These are phyloP conservation scores for Tachycineta bicolor DNA, from an alignment of 2,113 vertebrate genomes.

Conservation along the genomic window DNA sequence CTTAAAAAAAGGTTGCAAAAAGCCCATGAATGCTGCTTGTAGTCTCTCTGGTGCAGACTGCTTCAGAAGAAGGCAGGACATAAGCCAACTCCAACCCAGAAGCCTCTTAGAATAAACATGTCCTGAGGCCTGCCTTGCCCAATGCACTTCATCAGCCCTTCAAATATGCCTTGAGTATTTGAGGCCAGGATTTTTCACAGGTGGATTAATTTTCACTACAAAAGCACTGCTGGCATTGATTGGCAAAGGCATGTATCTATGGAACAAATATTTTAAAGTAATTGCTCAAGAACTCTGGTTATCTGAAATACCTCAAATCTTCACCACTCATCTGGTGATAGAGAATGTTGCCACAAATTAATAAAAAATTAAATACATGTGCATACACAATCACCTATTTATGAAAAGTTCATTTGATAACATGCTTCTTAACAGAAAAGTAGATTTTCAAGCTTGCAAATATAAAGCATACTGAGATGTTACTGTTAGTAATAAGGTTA, in stretches of 20 bases:
- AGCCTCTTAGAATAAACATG: neutral
- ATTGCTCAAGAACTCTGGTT: neutral
- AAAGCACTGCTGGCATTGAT: neutral
- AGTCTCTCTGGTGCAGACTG: neutral
- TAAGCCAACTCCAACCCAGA: neutral
- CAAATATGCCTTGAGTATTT: neutral
- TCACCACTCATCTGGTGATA: neutral
- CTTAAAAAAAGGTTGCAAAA: neutral
- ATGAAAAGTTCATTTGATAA: neutral
- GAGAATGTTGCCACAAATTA: neutral
- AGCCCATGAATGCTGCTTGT: neutral
- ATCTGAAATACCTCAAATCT: neutral
- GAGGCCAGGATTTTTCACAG: neutral
- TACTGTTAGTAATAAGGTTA: neutral
- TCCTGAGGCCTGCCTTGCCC: neutral
- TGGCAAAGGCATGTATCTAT: neutral
- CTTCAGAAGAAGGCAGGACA: neutral
- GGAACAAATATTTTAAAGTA: neutral
- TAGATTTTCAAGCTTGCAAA: neutral
- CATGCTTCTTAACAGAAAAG: neutral
- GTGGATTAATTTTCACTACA: neutral
- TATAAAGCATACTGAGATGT: neutral
- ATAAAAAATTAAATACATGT: neutral
- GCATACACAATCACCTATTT: neutral
- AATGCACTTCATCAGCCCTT: neutral